A percentile compares a stretch with the other conserved stretches of the same genome.
These are phyloP conservation scores for Trachelus troglodyta DNA, from an alignment of 2,888 invertebrate species.

Conservation along the genomic window DNA sequence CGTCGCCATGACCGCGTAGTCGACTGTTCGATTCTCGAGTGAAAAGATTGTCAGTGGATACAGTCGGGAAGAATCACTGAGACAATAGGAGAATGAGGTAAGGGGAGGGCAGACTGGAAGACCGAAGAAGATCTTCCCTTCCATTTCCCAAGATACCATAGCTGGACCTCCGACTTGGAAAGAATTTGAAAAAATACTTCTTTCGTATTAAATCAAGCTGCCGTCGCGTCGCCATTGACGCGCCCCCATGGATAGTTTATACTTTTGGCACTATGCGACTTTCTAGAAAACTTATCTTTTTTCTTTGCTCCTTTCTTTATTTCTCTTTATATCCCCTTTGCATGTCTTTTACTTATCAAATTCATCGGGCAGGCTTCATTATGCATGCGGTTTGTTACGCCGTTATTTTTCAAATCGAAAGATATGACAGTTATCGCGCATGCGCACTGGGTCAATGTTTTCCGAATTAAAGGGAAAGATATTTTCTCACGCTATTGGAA, in stretches of 20 bases:
- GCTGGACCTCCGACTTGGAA: not conserved
- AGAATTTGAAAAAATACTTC: not conserved
- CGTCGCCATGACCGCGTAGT: not conserved
- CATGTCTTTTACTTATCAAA: not conserved
- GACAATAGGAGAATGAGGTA: too few relatives aligned
- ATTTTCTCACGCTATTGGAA: not conserved
- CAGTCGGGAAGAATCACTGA: conserved; percentile 6
- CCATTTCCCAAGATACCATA: not conserved
- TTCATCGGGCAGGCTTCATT: not conserved
- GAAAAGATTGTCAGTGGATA: not conserved
- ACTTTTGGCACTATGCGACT: not conserved
- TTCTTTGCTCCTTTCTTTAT: not conserved
- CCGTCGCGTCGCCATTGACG: not conserved
- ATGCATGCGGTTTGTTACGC: not conserved
- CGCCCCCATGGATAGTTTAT: not conserved
- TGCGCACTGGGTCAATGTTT: not conserved
- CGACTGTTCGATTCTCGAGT: not conserved
- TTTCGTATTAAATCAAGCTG: not conserved
- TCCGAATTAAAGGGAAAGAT: not conserved
- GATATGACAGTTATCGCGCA: not conserved
- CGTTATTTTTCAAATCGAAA: not conserved
- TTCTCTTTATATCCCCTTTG: not conserved
- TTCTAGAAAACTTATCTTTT: not conserved
- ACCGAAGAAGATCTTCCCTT: conserved; percentile 17
- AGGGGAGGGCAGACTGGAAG: conserved; percentile 10